Evolutionary conservation across 2,888 invertebrate species (phyloP).

Genomic region (Nysson spinosus): DNA sequence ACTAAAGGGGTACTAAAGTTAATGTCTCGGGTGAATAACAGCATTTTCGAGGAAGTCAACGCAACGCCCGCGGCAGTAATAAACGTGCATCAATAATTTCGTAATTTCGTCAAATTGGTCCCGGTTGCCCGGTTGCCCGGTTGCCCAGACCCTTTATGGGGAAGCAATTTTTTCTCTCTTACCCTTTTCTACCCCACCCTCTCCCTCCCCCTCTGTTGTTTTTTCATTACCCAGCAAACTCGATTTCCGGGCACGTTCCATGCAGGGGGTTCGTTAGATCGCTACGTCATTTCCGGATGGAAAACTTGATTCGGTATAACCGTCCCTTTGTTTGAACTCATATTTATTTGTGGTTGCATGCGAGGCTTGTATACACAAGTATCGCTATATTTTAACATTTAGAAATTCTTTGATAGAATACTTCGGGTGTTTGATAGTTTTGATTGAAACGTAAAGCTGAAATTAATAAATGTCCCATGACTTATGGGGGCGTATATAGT

Average conservation of each 20-base stretch:
- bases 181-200: slow-evolving; percentile 20
- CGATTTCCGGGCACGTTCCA: slow-evolving; percentile 65
- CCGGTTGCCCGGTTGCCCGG: slow-evolving; percentile 52
- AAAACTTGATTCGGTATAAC: slow-evolving; percentile 27
- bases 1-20: too few species aligned
- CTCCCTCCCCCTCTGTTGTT: slow-evolving; percentile 7
- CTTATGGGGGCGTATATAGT: too few species aligned
- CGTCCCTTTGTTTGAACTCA: slow-evolving; percentile 1
- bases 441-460: too few species aligned
- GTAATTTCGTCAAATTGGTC: slow-evolving; percentile 65
- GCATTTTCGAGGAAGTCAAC: slow-evolving; percentile 32
- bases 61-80: slow-evolving; percentile 22
- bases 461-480: too few species aligned
- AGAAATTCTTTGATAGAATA: too few species aligned
- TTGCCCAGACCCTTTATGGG: slow-evolving; percentile 32
- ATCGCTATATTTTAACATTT: too few species aligned
- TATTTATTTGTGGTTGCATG: too few species aligned
- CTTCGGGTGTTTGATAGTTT: too few species aligned
- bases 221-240: slow-evolving; percentile 52
- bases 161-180: slow-evolving; percentile 32
- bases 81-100: slow-evolving; percentile 58
- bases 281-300: slow-evolving; percentile 73
- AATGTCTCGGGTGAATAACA: slow-evolving; percentile 30
- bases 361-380: too few species aligned
- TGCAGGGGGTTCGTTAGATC: slow-evolving; percentile 60